Base-by-base conservation (phyloP, 1,140 invertebrate species). In the Cryptotermes secundus region DNA sequence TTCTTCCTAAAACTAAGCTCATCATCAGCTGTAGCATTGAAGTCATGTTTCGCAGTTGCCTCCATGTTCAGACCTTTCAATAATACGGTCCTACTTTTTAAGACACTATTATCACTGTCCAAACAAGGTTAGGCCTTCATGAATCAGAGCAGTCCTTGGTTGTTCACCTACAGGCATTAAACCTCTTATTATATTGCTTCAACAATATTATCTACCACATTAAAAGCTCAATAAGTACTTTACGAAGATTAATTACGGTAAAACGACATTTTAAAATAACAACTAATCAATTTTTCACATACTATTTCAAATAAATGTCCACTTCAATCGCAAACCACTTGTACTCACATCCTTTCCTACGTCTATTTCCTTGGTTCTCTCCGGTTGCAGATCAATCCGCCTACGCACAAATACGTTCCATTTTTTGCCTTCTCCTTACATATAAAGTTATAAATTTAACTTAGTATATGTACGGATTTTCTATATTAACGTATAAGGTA, bases 1-100 rank as follows among this genome's bases (percentile, higher is more conserved):
- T 94, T 96, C 92, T 97, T 97, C 88, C 94, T 94, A 93, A 99
- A 99, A 92, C 97, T 99, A 85, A 99, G 95, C 92, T 99, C 99
- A 92, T 99, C 99, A 89, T 97, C 96, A 87, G 98, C 98, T 86
- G 97, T 99, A 85, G 98, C 98, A 89, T 94, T 97, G 91, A 99
- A 99, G 93, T 99, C 98, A 91, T 99, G 98, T 93, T 99, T 99
- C 87, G 98, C 98, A 91, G 96, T 94, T 88, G 98, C 99, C 93
- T 99, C 98, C 99, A 99, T 99, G 88, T 83, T 90, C 22, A 26
- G 59, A 42, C 38, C 35, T 42, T 82, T 82, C 36, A 22, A 34
- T 31, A 82, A 14, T 82, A 34, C 6, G n/a, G 31, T 22, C 34
- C n/a, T 82, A 19, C 24, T 81, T 36, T 16, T 36, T 35, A 38